Conservation (phyloP, 2,113 vertebrate species). For the Dasyurus viverrinus region DNA sequence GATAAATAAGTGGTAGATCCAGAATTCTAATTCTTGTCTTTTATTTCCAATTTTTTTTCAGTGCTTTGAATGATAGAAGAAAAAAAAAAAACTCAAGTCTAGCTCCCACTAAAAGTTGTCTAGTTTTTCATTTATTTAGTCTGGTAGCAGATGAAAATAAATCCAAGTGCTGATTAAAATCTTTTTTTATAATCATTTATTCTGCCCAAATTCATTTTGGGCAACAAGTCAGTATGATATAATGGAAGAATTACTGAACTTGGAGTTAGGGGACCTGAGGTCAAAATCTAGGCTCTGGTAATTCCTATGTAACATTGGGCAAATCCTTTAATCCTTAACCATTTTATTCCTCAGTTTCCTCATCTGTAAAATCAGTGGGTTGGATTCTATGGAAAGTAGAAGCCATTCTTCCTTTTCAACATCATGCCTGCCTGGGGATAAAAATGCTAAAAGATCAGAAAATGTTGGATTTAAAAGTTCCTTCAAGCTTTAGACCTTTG, state of each 20-base stretch:
- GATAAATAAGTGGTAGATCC: neutral
- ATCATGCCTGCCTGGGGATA: neutral
- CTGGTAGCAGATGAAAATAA: neutral
- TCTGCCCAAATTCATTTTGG: neutral
- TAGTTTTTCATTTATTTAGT: neutral
- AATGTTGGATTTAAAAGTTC: neutral
- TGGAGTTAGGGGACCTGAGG: neutral
- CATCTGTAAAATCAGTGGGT: neutral
- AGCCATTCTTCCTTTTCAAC: neutral
- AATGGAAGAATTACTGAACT: neutral
- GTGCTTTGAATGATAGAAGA: neutral
- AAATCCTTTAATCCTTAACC: slow-evolving; percentile 16
- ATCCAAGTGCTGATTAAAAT: neutral
- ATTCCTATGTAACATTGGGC: neutral
- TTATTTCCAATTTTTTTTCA: neutral
- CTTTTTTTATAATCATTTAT: neutral
- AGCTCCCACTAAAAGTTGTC: neutral
- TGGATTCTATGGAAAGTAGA: neutral
- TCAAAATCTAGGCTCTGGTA: neutral
- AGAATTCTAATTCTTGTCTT: neutral
- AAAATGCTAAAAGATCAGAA: neutral
- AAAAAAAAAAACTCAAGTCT: neutral
- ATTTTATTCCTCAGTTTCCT: neutral
- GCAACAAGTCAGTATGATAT: neutral
- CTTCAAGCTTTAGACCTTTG: neutral